Evolutionary conservation across 2,797 vertebrate species (phyloP), one percentile per base, ranked within the genome.

Genomic region (Thalassophryne amazonica): DNA sequence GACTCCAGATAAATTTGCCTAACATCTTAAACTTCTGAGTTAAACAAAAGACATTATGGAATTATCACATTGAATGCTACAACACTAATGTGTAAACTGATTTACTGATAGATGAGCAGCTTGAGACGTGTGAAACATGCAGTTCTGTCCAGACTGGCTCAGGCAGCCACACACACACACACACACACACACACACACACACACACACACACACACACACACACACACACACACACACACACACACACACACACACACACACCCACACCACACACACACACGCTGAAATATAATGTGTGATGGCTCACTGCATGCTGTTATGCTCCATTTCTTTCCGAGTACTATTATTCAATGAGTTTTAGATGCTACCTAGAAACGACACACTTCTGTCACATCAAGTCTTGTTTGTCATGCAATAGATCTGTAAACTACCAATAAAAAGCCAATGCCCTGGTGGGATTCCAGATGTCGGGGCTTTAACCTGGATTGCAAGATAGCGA

Each of bases 101-200:
- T n/a, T n/a, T n/a, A n/a, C n/a, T n/a, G n/a, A n/a, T n/a, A n/a
- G n/a, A n/a, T n/a, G n/a, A n/a, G n/a, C n/a, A n/a, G n/a, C n/a
- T n/a, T n/a, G 41, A 42, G 45, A 48, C 39, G 48, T 32, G 40
- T 27, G 42, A 35, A 45, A 60, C 48, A 72, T 64, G 43, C 65
- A 35, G 34, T 61, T 60, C 54, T 43, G 43, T 43, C 19, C 16
- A 51, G 25, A 54, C 30, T 52, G 42, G 56, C 7, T 51, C 29
- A 69, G 30, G 56, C 58, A 42, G 32, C 40, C 45, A 40, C 35
- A 59, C 34, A 35, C 30, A 14, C 59, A 40, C 48, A 39, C 30
- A 43, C 50, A 29, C 33, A 16, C 19, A 40, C 14, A 20, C 16
- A 39, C 49, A 50, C 41, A 33, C 12, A 19, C 41, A 33, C 12